Percentiles rank a stretch among this genome's conserved stretches.
phyloP scores from a whole-genome alignment of 2,888 invertebrate genomes.

The Xanthia togata region DNA sequence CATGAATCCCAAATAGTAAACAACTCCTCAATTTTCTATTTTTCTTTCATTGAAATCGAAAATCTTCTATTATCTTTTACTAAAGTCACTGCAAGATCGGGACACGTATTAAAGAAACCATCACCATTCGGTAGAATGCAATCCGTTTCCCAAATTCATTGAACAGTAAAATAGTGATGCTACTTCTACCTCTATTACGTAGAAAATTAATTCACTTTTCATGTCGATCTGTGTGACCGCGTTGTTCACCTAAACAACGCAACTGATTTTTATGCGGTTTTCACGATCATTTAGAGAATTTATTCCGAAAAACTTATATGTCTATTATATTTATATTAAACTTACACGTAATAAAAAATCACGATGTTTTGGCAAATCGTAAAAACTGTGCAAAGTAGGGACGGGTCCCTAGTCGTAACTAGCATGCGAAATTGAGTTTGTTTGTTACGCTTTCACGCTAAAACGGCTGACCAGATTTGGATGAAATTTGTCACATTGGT shows the following conservation, averaged over 20 bases:
- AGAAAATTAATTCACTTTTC: neutral
- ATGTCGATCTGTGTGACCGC: neutral
- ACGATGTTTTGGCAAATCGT: too few species aligned
- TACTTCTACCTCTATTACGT: too few species aligned
- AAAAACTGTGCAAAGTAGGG: too few species aligned
- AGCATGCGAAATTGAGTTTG: too few species aligned
- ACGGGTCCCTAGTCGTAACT: too few species aligned
- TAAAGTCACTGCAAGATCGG: neutral
- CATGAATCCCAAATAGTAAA: neutral
- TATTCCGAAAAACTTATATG: too few species aligned
- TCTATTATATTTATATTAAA: too few species aligned
- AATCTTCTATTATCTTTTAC: constrained; percentile 14
- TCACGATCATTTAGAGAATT: neutral
- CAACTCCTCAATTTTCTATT: neutral
- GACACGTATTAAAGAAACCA: constrained; percentile 4
- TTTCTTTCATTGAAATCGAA: constrained; percentile 19
- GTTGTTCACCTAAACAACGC: neutral
- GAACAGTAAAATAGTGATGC: constrained; percentile 48
- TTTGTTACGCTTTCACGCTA: too few species aligned
- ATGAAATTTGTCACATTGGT: too few species aligned
- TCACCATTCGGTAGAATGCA: constrained; percentile 28
- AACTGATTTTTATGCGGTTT: neutral
- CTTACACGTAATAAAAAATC: too few species aligned
- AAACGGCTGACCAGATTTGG: too few species aligned
- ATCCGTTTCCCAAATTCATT: constrained; percentile 42